Conservation (phyloP, 2,113 vertebrate genomes). For the Thamnaconus septentrionalis region DNA sequence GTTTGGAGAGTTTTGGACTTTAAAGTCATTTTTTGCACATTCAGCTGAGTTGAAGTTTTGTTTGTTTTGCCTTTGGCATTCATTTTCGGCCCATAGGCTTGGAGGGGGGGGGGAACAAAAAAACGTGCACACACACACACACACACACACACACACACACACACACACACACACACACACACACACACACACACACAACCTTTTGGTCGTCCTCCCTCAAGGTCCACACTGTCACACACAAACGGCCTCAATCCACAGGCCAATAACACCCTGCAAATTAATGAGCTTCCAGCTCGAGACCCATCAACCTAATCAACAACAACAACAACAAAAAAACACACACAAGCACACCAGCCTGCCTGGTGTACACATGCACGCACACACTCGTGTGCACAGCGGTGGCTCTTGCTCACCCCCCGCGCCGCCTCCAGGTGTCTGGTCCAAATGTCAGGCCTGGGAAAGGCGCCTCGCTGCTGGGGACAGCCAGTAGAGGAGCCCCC, state of each 20-base stretch:
- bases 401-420: constrained; percentile 44
- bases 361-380: background rate
- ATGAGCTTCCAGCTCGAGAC: constrained; percentile 30
- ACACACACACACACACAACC: constrained; percentile 9
- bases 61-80: too few species aligned
- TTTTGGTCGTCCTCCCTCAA: background rate
- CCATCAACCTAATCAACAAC: constrained; percentile 21
- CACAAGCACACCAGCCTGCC: background rate
- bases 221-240: constrained; percentile 10
- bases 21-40: too few species aligned
- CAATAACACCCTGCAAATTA: constrained; percentile 44
- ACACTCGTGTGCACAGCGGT: constrained; percentile 17
- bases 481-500: constrained; percentile 48
- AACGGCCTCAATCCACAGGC: constrained; percentile 45
- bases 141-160: background rate
- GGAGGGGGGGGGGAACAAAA: too few species aligned
- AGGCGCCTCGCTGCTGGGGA: constrained; percentile 63
- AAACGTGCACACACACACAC: background rate
- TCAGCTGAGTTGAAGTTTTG: too few species aligned
- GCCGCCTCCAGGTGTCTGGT: constrained; percentile 66
- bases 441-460: constrained; percentile 71
- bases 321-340: background rate
- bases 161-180: constrained; percentile 7
- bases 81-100: background rate
- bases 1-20: too few species aligned